These are phyloP conservation scores for Pipa parva DNA, from an alignment of 2,113 vertebrate species.

Conservation along the genomic window DNA sequence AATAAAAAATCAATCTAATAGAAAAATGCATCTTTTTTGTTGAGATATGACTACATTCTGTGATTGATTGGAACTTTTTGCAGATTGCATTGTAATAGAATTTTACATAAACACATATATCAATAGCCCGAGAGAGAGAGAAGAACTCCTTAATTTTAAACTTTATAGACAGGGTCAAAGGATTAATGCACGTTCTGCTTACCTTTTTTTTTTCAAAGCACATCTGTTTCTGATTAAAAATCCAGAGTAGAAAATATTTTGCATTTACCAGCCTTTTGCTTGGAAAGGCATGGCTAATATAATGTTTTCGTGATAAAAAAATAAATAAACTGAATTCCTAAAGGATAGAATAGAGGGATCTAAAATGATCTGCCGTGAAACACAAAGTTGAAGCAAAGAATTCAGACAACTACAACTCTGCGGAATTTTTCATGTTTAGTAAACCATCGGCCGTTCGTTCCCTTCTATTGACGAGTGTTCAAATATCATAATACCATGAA, in stretches of 20 bases:
- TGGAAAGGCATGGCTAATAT: neutral
- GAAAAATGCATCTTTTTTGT: neutral
- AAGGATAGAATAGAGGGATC: too few relatives aligned
- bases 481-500: too few relatives aligned
- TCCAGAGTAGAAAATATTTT: neutral
- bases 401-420: too few relatives aligned
- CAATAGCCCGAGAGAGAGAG: neutral
- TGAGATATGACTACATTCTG: neutral
- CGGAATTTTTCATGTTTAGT: too few relatives aligned
- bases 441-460: too few relatives aligned
- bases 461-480: too few relatives aligned
- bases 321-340: too few relatives aligned
- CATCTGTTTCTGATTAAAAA: neutral
- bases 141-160: neutral
- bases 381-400: too few relatives aligned
- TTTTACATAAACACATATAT: neutral
- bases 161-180: neutral
- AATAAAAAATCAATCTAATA: neutral
- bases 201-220: neutral
- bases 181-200: neutral
- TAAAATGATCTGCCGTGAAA: too few relatives aligned
- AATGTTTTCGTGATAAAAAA: too few relatives aligned
- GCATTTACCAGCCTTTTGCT: neutral
- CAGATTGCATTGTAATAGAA: neutral
- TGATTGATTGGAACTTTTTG: neutral